Conservation (phyloP, 1,140 invertebrate genomes). For the Papilio aristodemus region DNA sequence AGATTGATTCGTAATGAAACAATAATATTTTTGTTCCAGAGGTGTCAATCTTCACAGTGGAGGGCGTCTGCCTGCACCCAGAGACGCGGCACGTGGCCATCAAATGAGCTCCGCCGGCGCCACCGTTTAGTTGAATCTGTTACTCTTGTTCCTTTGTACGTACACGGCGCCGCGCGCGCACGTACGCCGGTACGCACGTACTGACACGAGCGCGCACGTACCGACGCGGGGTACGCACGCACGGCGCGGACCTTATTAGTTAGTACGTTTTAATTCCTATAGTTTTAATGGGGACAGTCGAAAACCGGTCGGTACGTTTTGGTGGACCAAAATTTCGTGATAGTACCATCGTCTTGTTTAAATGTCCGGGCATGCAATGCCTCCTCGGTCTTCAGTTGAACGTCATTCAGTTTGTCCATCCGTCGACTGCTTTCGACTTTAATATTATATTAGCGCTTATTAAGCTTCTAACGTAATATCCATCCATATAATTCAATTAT, state of each 20-base stretch:
- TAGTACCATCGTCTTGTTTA: constrained; percentile 59
- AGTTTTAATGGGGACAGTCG: constrained; percentile 60
- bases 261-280: constrained; percentile 75
- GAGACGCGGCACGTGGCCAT: constrained; percentile 79
- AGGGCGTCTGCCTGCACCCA: constrained; percentile 89
- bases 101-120: constrained; percentile 57
- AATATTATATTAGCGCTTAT: constrained; percentile 65
- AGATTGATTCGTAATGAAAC: background rate
- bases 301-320: constrained; percentile 61
- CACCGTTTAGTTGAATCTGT: constrained; percentile 47
- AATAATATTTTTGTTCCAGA: constrained; percentile 83
- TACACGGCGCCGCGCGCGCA: constrained; percentile 16
- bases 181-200: no score
- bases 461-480: constrained; percentile 77
- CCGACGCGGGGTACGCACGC: background rate
- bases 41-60: constrained; percentile 95
- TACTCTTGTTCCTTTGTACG: constrained; percentile 38
- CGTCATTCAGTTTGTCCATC: constrained; percentile 54
- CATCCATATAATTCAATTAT: constrained; percentile 80
- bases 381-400: constrained; percentile 47
- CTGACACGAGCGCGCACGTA: background rate
- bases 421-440: constrained; percentile 63
- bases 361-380: constrained; percentile 58
- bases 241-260: constrained; percentile 48
- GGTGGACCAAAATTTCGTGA: constrained; percentile 71